Conservation (phyloP, 2,113 vertebrate species). For the Motacilla tschutschensis region DNA sequence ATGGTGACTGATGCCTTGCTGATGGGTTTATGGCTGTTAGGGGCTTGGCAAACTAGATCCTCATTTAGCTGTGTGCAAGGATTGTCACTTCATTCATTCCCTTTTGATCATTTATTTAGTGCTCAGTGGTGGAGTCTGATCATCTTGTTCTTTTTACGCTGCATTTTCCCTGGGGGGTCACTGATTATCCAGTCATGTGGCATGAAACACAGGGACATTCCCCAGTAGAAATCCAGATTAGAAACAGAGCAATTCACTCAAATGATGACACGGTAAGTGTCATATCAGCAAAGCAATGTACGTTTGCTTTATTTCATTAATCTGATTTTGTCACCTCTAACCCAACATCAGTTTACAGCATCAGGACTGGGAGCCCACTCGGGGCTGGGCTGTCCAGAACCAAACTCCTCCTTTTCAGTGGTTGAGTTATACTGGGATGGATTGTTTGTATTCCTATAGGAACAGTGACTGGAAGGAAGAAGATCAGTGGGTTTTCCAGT, state of each 20-base stretch:
- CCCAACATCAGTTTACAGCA: neutral
- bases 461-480: constrained; percentile 78
- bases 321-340: neutral
- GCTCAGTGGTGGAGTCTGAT: neutral
- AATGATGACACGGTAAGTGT: neutral
- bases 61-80: neutral
- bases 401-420: neutral
- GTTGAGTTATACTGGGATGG: neutral
- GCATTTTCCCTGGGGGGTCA: neutral
- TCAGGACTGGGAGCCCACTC: neutral
- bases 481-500: constrained; percentile 81
- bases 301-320: neutral
- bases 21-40: neutral
- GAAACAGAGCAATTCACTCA: neutral
- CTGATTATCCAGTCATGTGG: neutral
- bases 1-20: neutral
- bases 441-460: constrained; percentile 58
- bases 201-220: neutral
- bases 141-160: neutral
- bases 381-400: neutral
- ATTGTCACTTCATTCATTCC: neutral
- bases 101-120: neutral
- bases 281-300: neutral
- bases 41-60: neutral
- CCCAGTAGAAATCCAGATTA: neutral